Evolutionary conservation across 2,888 invertebrate genomes (phyloP).

Genomic region (Apamea anceps): DNA sequence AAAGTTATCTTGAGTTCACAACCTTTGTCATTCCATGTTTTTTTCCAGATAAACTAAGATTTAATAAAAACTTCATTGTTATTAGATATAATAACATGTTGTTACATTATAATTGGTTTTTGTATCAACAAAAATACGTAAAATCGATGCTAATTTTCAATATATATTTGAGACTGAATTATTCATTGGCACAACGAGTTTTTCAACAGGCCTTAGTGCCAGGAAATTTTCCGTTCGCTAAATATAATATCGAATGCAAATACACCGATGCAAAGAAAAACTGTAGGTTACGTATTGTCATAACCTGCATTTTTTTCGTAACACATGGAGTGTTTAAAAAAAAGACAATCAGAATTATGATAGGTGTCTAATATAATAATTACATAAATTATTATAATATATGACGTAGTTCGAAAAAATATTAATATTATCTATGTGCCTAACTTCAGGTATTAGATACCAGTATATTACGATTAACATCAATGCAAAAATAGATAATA

Average conservation of each 20-base stretch:
- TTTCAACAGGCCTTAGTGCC: slow-evolving; percentile 1
- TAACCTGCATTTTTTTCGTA: too few relatives aligned
- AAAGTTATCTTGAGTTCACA: slow-evolving; percentile 49
- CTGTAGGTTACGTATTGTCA: too few relatives aligned
- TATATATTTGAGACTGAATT: slow-evolving; percentile 6
- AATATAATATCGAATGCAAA: slow-evolving; percentile 16
- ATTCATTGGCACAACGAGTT: slow-evolving; percentile 23
- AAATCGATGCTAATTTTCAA: not conserved
- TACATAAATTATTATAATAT: not conserved
- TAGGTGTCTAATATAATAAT: not conserved
- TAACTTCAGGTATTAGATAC: slow-evolving; percentile 12
- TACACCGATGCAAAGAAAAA: slow-evolving; percentile 4
- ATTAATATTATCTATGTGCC: not conserved
- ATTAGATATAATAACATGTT: slow-evolving; percentile 3
- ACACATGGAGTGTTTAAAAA: too few relatives aligned
- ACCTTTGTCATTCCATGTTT: slow-evolving; percentile 44
- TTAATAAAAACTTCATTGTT: slow-evolving; percentile 27
- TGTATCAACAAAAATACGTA: not conserved
- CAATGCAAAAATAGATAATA: slow-evolving; percentile 20
- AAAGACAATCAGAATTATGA: not conserved
- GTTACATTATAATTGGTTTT: not conserved
- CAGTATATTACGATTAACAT: slow-evolving; percentile 23
- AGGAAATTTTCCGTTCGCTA: slow-evolving; percentile 29
- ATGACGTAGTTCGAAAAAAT: slow-evolving; percentile 2
- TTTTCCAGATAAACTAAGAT: slow-evolving; percentile 38